phyloP scores from a whole-genome alignment of 1,140 invertebrate species.

The roundworm (Caenorhabditis elegans) region DNA sequence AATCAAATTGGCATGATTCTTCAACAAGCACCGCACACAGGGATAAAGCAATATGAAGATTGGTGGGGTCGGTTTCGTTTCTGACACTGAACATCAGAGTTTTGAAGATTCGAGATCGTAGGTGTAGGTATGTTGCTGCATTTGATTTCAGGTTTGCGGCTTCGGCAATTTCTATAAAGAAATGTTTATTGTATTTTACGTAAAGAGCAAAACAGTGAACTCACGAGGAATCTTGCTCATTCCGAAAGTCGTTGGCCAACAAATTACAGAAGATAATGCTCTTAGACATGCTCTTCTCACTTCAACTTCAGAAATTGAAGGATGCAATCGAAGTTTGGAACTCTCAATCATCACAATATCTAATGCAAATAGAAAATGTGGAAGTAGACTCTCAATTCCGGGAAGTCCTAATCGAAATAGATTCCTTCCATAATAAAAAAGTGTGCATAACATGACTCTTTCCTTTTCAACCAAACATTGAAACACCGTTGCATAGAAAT shows the following conservation, averaged over 20 bases:
- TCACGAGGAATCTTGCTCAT: slow-evolving; percentile 43
- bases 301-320: slow-evolving; percentile 62
- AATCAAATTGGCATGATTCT: slow-evolving; percentile 57
- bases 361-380: slow-evolving; percentile 82
- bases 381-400: slow-evolving; percentile 86
- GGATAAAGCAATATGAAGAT: slow-evolving; percentile 82
- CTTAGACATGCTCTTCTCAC: slow-evolving; percentile 60
- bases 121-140: slow-evolving; percentile 74
- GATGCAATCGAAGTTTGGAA: slow-evolving; percentile 67
- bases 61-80: slow-evolving; percentile 81
- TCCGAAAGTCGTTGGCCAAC: slow-evolving; percentile 65
- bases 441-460: slow-evolving; percentile 59
- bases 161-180: slow-evolving; percentile 33
- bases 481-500: slow-evolving; percentile 88
- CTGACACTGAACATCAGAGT: slow-evolving; percentile 82
- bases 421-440: slow-evolving; percentile 69
- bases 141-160: slow-evolving; percentile 20
- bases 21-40: slow-evolving; percentile 55
- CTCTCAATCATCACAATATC: slow-evolving; percentile 83
- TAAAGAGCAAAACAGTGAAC: not conserved
- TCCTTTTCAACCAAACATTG: slow-evolving; percentile 76
- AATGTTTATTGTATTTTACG: too few species aligned
- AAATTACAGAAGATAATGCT: slow-evolving; percentile 55
- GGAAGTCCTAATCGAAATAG: slow-evolving; percentile 85
- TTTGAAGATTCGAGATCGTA: slow-evolving; percentile 81